Conservation (phyloP, 2,113 vertebrate species). For the Suricata suricatta region DNA sequence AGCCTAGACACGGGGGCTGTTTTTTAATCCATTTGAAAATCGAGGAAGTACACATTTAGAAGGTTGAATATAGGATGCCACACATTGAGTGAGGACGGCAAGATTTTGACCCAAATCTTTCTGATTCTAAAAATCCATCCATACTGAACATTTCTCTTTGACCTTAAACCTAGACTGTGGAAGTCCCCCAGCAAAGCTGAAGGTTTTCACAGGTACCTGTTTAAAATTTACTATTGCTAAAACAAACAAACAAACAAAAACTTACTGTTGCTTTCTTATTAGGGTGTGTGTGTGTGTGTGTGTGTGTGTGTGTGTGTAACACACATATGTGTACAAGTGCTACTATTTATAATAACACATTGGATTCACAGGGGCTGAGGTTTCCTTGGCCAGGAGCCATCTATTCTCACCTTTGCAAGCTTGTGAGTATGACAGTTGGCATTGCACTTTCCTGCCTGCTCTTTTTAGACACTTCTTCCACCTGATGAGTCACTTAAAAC, state of each 20-base stretch:
- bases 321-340: neutral
- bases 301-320: too few relatives aligned
- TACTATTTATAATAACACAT: constrained; percentile 49
- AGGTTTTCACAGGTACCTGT: constrained; percentile 27
- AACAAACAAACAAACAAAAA: too few relatives aligned
- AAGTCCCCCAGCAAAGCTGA: neutral
- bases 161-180: neutral
- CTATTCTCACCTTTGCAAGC: constrained; percentile 71
- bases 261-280: neutral
- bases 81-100: neutral
- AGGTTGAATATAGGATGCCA: neutral
- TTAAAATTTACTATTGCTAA: neutral
- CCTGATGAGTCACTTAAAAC: constrained; percentile 77
- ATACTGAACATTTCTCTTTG: neutral
- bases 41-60: neutral
- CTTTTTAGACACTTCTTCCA: constrained; percentile 63
- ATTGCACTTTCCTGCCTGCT: constrained; percentile 57
- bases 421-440: constrained; percentile 67
- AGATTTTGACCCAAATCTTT: neutral
- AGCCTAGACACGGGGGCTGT: neutral
- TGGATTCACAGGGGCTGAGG: constrained; percentile 41
- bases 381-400: constrained; percentile 67
- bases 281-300: neutral
- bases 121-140: neutral
- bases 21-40: neutral